Percentiles rank a stretch among this genome's conserved stretches.
phyloP scores from a whole-genome alignment of 2,113 vertebrate species.

The Cisticola juncidis region DNA sequence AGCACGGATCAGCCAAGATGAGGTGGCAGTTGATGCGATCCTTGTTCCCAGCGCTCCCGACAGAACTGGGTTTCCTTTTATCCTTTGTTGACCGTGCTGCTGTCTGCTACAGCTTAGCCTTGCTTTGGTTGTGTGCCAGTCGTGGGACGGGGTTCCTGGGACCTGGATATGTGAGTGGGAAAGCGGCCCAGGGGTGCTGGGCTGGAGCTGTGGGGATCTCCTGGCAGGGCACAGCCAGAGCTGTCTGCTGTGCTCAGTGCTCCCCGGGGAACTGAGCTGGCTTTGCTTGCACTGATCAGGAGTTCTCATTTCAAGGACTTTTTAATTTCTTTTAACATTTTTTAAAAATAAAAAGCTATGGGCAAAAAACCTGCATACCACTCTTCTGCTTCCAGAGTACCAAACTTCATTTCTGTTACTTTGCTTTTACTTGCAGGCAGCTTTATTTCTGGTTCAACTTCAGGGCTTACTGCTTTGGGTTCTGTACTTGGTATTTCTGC shows the following conservation, averaged over 20 bases:
- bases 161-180: background rate
- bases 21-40: rapidly evolving
- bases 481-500: background rate
- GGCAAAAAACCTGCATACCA: rapidly evolving
- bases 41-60: background rate
- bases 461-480: background rate
- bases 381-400: background rate
- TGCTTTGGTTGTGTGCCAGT: background rate
- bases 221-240: background rate
- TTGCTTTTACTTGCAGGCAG: background rate
- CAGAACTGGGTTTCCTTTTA: background rate
- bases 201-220: background rate
- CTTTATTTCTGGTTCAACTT: background rate
- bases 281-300: background rate
- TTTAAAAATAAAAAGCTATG: background rate
- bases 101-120: background rate
- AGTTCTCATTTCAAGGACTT: background rate
- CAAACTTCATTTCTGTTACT: background rate
- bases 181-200: rapidly evolving
- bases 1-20: background rate
- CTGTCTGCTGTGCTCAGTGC: rapidly evolving
- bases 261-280: rapidly evolving
- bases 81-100: background rate
- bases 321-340: background rate
- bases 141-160: rapidly evolving